These are phyloP conservation scores for Philantomba maxwellii DNA, from an alignment of 2,113 vertebrate genomes.

Conservation along the genomic window DNA sequence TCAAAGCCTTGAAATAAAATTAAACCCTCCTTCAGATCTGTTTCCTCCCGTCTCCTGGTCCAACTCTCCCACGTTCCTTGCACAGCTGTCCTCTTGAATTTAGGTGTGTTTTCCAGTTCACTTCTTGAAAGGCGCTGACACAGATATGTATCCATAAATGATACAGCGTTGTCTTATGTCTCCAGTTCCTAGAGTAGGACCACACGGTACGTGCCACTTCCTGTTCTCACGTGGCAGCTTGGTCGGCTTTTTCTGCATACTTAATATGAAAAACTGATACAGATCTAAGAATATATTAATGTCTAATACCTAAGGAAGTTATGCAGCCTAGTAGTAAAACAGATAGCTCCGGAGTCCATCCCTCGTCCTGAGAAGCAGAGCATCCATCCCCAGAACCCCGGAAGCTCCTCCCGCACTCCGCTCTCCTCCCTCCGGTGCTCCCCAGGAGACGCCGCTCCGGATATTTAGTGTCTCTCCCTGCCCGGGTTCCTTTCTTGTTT, in stretches of 20 bases:
- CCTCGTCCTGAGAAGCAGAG: background rate
- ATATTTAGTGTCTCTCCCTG: background rate
- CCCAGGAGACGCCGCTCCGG: background rate
- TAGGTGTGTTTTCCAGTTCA: background rate
- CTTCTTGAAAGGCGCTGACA: background rate
- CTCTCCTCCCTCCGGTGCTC: background rate
- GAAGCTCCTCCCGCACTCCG: background rate
- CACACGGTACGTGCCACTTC: background rate
- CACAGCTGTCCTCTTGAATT: background rate
- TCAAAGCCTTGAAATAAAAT: background rate
- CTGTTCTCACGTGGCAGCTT: background rate
- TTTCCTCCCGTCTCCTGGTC: background rate
- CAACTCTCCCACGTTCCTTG: background rate
- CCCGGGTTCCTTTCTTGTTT: background rate
- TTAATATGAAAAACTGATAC: background rate
- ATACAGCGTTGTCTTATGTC: background rate
- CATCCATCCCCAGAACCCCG: background rate
- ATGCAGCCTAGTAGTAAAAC: background rate
- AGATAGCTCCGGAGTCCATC: background rate
- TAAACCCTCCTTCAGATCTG: background rate
- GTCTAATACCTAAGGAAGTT: background rate
- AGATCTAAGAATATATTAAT: background rate
- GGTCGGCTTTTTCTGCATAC: background rate
- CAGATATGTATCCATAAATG: background rate
- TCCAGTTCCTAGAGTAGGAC: background rate